A percentile compares a stretch with the other conserved stretches of the same genome.
Conservation (phyloP, 2,888 invertebrate genomes). For the Euspilapteryx auroguttella region DNA sequence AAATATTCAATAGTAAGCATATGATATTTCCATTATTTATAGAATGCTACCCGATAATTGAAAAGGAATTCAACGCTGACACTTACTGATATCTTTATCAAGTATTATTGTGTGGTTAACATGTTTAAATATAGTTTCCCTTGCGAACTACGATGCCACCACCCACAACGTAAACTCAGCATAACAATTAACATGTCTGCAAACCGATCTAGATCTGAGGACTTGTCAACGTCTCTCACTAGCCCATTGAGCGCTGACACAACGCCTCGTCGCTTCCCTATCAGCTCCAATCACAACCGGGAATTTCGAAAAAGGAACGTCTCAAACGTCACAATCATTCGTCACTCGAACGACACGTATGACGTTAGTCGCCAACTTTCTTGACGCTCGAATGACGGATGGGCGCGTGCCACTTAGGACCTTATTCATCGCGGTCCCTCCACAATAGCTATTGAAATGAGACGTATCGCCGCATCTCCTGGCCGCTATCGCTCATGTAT, state of each 20-base stretch:
- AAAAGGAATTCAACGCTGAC: too few relatives aligned
- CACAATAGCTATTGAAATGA: conserved; percentile 54
- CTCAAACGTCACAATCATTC: conserved; percentile 33
- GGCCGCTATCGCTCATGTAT: conserved; percentile 39
- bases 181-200: conserved; percentile 50
- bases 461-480: conserved; percentile 42
- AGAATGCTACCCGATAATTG: too few relatives aligned
- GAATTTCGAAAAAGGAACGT: conserved; percentile 24
- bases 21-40: too few relatives aligned
- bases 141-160: too few relatives aligned
- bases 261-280: conserved; percentile 37
- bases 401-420: conserved; percentile 27
- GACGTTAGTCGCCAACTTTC: conserved; percentile 26
- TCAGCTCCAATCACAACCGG: conserved; percentile 19
- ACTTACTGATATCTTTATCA: too few relatives aligned
- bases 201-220: conserved; percentile 36
- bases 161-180: conserved; percentile 6
- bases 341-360: conserved; percentile 25
- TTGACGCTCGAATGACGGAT: conserved; percentile 33
- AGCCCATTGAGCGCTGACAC: conserved; percentile 45
- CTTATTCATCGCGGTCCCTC: conserved; percentile 20
- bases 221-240: conserved; percentile 42
- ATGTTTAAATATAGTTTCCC: too few relatives aligned
- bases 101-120: too few relatives aligned
- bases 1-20: too few relatives aligned